phyloP scores from a whole-genome alignment of 2,888 invertebrate species.

The Gasteruption jaculator region DNA sequence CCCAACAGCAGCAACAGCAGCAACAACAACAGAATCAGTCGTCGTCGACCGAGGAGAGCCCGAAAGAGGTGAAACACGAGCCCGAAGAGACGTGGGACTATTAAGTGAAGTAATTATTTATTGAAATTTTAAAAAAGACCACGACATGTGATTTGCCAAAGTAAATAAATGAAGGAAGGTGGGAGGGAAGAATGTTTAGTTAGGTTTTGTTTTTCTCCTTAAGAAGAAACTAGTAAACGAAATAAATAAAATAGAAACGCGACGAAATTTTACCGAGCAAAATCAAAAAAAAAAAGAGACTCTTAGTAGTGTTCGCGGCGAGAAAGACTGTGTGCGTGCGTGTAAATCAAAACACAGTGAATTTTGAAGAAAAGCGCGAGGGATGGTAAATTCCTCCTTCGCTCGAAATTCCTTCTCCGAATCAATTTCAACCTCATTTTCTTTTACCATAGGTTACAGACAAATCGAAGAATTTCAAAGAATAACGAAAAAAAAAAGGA shows the following conservation, averaged over 20 bases:
- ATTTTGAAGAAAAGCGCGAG: constrained; percentile 18
- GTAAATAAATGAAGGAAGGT: background rate
- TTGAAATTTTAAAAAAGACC: too few relatives aligned
- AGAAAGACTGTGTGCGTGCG: constrained; percentile 27
- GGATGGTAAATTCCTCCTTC: constrained; percentile 13
- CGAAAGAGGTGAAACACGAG: constrained; percentile 46
- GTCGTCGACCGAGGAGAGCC: constrained; percentile 38
- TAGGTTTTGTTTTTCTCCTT: constrained; percentile 15
- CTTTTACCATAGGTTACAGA: too few relatives aligned
- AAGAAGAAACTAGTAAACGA: constrained; percentile 7
- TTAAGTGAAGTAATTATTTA: constrained; percentile 26
- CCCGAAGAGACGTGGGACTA: constrained; percentile 50
- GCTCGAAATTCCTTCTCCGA: too few relatives aligned
- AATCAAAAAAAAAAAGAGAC: constrained; percentile 35
- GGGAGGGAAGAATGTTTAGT: constrained; percentile 12
- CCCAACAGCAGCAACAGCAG: background rate
- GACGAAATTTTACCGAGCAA: constrained; percentile 27
- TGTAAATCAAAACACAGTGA: too few relatives aligned
- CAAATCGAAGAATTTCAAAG: constrained; percentile 8
- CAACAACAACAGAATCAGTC: constrained; percentile 33
- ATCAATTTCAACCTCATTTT: too few relatives aligned
- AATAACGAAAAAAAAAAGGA: background rate
- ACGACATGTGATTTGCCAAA: background rate
- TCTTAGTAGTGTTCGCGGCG: constrained; percentile 24
- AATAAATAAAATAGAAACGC: constrained; percentile 18